phyloP scores from a whole-genome alignment of 2,797 vertebrate species.

The Discoglossus pictus region DNA sequence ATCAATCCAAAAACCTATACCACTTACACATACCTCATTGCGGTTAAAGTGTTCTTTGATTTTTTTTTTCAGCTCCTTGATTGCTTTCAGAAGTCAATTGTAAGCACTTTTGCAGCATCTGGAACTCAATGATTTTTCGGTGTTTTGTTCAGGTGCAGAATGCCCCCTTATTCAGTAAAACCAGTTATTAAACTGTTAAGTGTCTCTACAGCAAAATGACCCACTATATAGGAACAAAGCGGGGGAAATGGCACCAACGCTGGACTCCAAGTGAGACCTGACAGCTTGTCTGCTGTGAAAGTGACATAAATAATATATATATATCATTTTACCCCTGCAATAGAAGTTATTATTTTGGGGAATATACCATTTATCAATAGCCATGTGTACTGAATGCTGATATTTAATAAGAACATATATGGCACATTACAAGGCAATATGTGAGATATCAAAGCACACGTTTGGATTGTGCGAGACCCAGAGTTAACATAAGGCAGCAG shows the following conservation, averaged over 20 bases:
- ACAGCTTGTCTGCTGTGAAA: no score
- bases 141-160: constrained; percentile 42
- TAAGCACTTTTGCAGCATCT: constrained; percentile 43
- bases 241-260: constrained; percentile 1
- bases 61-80: constrained; percentile 43
- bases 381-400: no score
- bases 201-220: constrained; percentile 38
- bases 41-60: constrained; percentile 53
- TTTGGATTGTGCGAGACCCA: no score
- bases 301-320: no score
- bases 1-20: constrained; percentile 51
- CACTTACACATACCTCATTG: constrained; percentile 55
- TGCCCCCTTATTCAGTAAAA: constrained; percentile 37
- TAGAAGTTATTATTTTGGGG: no score
- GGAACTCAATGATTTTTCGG: constrained; percentile 45
- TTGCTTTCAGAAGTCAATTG: constrained; percentile 49
- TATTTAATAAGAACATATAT: no score
- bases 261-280: no score
- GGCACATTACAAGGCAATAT: no score
- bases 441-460: no score
- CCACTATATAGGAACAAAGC: constrained; percentile 2
- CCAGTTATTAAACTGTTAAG: constrained; percentile 47
- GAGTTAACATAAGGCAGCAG: no score
- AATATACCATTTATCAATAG: no score
- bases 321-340: no score